Conservation (phyloP, 2,113 vertebrate genomes). For the Cephalopterus ornatus region DNA sequence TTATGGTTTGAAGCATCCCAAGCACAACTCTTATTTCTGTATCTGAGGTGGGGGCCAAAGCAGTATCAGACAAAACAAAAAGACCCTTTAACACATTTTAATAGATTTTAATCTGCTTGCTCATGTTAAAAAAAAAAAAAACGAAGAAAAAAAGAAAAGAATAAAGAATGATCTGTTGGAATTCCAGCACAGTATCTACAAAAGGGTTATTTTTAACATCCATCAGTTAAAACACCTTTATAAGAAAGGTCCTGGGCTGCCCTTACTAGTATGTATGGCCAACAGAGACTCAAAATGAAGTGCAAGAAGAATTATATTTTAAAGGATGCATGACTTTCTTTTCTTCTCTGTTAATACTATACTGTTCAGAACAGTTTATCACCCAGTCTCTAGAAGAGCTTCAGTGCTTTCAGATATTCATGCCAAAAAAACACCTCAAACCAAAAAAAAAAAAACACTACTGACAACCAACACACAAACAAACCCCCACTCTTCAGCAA, state of each 20-base stretch:
- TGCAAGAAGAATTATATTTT: neutral
- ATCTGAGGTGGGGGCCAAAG: neutral
- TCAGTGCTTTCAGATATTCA: conserved; percentile 15
- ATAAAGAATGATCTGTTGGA: neutral
- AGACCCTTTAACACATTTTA: neutral
- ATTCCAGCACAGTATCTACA: neutral
- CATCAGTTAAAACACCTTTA: neutral
- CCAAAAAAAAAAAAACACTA: neutral
- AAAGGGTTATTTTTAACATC: neutral
- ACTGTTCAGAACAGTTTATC: neutral
- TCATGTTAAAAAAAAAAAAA: neutral
- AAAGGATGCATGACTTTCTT: neutral
- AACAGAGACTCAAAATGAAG: neutral
- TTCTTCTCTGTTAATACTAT: neutral
- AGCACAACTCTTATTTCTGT: neutral
- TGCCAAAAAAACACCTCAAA: neutral
- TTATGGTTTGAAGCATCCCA: neutral
- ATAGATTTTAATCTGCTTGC: neutral
- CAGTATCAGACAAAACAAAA: neutral
- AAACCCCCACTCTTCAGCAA: neutral
- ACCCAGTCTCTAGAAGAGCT: neutral
- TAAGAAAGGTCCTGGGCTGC: neutral
- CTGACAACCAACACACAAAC: neutral
- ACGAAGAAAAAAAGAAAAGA: neutral
- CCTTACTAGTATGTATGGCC: neutral